Evolutionary conservation across 2,888 invertebrate species (phyloP), one percentile per base, ranked within the genome.

Genomic region (Hemithea aestivaria): DNA sequence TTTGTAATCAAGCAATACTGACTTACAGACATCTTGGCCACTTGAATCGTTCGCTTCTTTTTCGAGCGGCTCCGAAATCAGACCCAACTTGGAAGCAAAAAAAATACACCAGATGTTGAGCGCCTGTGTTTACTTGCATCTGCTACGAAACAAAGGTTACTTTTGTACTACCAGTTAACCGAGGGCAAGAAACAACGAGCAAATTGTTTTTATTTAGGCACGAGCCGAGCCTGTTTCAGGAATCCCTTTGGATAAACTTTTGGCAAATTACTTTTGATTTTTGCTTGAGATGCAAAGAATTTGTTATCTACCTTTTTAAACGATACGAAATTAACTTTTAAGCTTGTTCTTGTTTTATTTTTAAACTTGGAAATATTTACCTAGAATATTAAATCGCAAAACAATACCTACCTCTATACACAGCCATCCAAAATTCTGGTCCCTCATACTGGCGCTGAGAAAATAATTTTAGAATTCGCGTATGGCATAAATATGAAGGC

Each of bases 21-120:
- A n/a, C n/a, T n/a, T n/a, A n/a, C n/a, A n/a, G n/a, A n/a, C 16
- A 16, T 4, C 16, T 4, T 16, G 16, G 3, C 16, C 16, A 16
- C 16, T 16, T 5, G 16, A 16, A 16, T 16, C 16, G 2, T 16
- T 35, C 35, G 16, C 40, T 45, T 40, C 44, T 34, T 34, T 42
- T 31, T 43, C 39, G 41, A 45, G 29, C 32, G 47, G 27, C 38
- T 44, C 58, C 40, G 57, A 53, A 63, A 72, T 72, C 46, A 56
- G 49, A 43, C 53, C 62, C 56, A 55, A 51, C 51, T 45, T 73
- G 70, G 72, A 78, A 42, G 59, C 66, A 79, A 83, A 84, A 84
- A 82, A 84, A 80, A 72, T 68, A 68, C 40, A 66, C 78, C 85
- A 85, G 83, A 85, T 85, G 85, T 83, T 52, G 73, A 58, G 55